Evolutionary conservation across 2,888 invertebrate genomes (phyloP).

Genomic region (Athalia circularis): DNA sequence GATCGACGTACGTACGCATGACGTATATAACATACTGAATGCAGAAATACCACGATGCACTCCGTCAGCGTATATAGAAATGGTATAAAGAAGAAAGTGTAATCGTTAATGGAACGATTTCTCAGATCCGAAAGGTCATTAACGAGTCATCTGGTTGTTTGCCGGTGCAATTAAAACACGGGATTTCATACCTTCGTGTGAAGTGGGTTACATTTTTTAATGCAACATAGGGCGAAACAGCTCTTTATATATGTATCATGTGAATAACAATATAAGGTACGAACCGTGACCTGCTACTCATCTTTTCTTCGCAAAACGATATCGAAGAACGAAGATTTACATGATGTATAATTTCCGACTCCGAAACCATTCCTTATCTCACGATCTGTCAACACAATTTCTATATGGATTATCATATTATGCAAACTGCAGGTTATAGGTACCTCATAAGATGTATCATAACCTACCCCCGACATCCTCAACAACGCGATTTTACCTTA

Average conservation of each 20-base stretch:
- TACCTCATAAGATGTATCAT: no score
- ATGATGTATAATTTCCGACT: no score
- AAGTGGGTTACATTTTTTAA: constrained; percentile 37
- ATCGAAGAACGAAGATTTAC: no score
- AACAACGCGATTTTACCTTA: no score
- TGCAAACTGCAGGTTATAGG: no score
- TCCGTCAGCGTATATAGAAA: neutral
- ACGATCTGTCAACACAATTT: no score
- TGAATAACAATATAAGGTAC: constrained; percentile 4
- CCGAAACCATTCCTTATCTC: no score
- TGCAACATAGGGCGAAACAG: constrained; percentile 8
- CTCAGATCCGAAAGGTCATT: constrained; percentile 67
- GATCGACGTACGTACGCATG: neutral
- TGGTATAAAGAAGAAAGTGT: constrained; percentile 5
- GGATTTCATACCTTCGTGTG: constrained; percentile 34
- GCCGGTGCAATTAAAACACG: constrained; percentile 9
- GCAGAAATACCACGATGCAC: neutral
- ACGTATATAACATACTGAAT: neutral
- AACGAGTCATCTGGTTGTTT: constrained; percentile 55
- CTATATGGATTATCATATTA: no score
- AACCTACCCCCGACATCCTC: no score
- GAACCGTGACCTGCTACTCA: no score
- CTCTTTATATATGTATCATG: neutral
- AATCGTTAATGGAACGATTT: constrained; percentile 16
- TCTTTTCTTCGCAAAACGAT: no score